phyloP scores from a whole-genome alignment of 1,140 invertebrate genomes.

The Drosophila insularis region DNA sequence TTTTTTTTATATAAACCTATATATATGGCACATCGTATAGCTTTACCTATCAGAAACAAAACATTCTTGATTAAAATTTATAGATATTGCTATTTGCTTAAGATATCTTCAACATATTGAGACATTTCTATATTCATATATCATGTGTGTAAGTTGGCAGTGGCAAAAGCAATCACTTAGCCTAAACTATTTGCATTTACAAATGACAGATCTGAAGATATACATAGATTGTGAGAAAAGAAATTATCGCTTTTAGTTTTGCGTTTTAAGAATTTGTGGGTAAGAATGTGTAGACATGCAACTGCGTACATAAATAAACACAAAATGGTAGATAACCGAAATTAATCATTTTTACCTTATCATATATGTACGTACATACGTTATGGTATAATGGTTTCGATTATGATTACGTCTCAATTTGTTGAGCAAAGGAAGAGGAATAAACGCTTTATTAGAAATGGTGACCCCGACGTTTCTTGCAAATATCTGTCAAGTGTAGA shows the following conservation, averaged over 20 bases:
- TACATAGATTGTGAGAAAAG: no score
- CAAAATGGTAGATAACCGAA: background rate
- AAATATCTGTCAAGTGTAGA: no score
- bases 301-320: background rate
- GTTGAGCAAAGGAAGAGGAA: background rate
- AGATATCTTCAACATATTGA: slow-evolving; percentile 1
- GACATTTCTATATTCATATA: background rate
- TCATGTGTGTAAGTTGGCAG: background rate
- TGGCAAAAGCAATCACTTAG: background rate
- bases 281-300: no score
- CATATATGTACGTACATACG: background rate
- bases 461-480: background rate
- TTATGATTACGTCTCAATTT: background rate
- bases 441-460: background rate
- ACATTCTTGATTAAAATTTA: slow-evolving; percentile 8
- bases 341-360: slow-evolving; percentile 10
- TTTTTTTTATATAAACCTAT: no score
- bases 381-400: background rate
- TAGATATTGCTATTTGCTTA: slow-evolving; percentile 3
- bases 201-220: no score
- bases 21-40: background rate
- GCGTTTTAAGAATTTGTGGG: no score
- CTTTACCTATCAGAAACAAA: background rate
- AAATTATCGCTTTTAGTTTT: no score
- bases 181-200: no score